Base-by-base conservation (phyloP, 2,113 vertebrate genomes). In the Diadophis punctatus region DNA sequence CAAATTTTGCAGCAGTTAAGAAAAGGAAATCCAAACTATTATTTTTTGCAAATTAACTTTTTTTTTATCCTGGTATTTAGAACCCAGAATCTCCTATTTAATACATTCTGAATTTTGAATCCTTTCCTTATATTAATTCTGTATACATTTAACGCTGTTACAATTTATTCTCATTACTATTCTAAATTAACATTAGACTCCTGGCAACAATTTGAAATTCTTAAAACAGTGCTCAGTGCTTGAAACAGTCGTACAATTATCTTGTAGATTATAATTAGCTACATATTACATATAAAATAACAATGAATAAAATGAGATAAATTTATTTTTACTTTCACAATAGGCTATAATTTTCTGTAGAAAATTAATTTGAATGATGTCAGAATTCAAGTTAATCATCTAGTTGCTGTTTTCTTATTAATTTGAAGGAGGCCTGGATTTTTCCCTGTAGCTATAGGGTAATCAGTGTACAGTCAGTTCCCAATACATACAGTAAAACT, bases 171-270 rank as follows among this genome's bases (percentile, higher is more conserved):
- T 48, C 25, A 49, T 48, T 86, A 34, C 3, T n/a, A 63, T 51
- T 63, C 27, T 90, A 27, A 63, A 63, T 58, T 20, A 86, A 8
- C 27, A 46, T 90, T 90, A 51, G 3, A 90, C 12, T 86, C 34
- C 48, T 55, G 39, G 46, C 25, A n/a, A 20, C 27, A 88, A 4
- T 39, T 58, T 22, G 9, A 86, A 63, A 86, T 60, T 43, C 46
- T 93, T 85, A 22, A 88, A 25, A 91, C 23, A 93, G 49, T 22
- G 84, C n/a, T 80, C 74, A 80, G 74, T 68, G 63, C 30, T 68
- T 68, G 16, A n/a, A n/a, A 68, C 63, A 68, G 30, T n/a, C 63
- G 30, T 18, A 68, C 63, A 68, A 68, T 68, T 34, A 68, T 68
- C 30, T 68, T 68, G 30, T 68, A 68, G 30, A 34, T 68, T 68